These are phyloP conservation scores for Manduca sexta DNA, from an alignment of 1,140 invertebrate species.

Conservation along the genomic window DNA sequence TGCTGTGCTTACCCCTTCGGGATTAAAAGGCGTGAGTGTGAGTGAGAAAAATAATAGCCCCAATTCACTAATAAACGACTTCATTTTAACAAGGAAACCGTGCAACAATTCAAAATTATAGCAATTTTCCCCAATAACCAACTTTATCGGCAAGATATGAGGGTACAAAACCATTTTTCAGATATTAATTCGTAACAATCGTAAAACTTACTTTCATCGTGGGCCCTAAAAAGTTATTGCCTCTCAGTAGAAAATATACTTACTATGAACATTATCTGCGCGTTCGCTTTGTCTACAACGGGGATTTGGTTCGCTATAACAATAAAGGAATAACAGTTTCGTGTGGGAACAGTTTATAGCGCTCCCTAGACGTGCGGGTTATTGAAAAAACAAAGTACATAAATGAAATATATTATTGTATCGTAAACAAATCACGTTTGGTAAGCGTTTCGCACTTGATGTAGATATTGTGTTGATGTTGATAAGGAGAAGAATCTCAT, in stretches of 20 bases:
- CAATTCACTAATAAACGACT: no score
- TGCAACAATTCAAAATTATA: neutral
- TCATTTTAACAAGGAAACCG: no score
- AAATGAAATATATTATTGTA: no score
- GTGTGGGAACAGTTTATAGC: slow-evolving; percentile 35
- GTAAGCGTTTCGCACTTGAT: no score
- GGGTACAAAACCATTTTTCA: slow-evolving; percentile 55
- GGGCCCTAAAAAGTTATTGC: slow-evolving; percentile 57
- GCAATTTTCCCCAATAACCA: slow-evolving; percentile 16
- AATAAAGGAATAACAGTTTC: slow-evolving; percentile 49
- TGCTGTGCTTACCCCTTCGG: no score
- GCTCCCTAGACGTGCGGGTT: slow-evolving; percentile 8
- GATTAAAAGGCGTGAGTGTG: no score
- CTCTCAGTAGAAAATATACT: slow-evolving; percentile 47
- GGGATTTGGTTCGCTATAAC: slow-evolving; percentile 40
- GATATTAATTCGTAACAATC: slow-evolving; percentile 68
- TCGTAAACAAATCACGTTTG: no score
- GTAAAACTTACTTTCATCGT: slow-evolving; percentile 65
- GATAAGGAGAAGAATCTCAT: no score
- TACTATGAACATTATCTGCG: slow-evolving; percentile 50
- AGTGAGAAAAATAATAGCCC: no score
- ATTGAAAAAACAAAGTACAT: slow-evolving; percentile 3
- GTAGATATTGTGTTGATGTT: no score
- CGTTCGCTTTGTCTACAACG: slow-evolving; percentile 39
- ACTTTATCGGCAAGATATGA: slow-evolving; percentile 46